Base-by-base conservation (phyloP, 2,113 vertebrate species). In the Eulemur rufifrons region DNA sequence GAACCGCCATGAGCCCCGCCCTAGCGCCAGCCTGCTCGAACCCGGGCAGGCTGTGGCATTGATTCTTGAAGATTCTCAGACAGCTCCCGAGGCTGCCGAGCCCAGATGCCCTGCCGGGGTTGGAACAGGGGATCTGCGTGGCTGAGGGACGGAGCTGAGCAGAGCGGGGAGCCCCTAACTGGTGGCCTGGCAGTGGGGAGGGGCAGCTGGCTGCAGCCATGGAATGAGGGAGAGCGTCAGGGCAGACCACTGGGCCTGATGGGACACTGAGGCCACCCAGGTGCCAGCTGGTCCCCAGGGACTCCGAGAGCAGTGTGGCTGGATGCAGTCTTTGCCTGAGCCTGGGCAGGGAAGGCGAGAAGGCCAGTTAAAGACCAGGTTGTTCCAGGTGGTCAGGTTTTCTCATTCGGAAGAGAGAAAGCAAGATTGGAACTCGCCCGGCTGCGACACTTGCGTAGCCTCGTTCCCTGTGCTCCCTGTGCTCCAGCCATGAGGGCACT, bases 51-150 rank as follows among this genome's bases (percentile, higher is more conserved):
- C 56, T 59, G 32, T 61, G 63, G 50, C 69, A 77, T 14, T 86
- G 84, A 52, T 92, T 80, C 95, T 13, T 81, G 47, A 64, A 18
- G 52, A 92, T 88, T 85, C 45, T 80, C 95, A 77, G 81, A 95
- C 50, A 94, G 88, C 80, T 56, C 88, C 32, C 17, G 4, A 87
- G 73, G 86, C 68, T 32, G 39, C 17, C 23, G 7, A 23, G 52
- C 59, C 59, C 0, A 23, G 27, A 6, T n/a, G 23, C 39, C 81
- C n/a, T 74, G 63, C 54, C 39, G 71, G 66, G 80, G 64, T 47
- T 20, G 27, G 76, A 83, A 90, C 0, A 95, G 90, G 91, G 68
- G 56, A 32, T 73, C 3, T 39, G 2, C 42, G 90, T 71, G 29
- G 27, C 20, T 42, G 50, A 59, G 18, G 34, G 42, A 8, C 1